Percentiles rank a stretch among this genome's conserved stretches.
phyloP scores from a whole-genome alignment of 2,888 invertebrate genomes.

The Himalopsyche anomala region DNA sequence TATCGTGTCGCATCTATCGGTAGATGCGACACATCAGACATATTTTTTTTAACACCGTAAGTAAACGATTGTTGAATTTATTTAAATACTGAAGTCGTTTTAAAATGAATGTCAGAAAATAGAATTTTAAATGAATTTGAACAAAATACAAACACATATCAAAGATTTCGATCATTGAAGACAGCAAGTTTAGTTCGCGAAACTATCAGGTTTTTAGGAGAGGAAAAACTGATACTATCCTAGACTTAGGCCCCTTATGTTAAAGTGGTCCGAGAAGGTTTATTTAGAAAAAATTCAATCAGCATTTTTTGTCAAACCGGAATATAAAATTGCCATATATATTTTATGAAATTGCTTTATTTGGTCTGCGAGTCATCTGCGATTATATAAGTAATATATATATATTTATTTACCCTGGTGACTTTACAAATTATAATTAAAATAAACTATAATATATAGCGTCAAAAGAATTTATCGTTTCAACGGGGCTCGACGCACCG shows the following conservation, averaged over 20 bases:
- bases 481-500: background rate
- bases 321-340: no score
- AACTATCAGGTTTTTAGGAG: no score
- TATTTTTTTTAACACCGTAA: background rate
- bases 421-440: background rate
- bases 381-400: background rate
- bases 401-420: conserved; percentile 32
- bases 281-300: no score
- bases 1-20: background rate
- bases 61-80: background rate
- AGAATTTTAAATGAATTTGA: background rate
- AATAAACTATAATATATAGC: no score
- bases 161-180: background rate
- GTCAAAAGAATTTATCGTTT: no score
- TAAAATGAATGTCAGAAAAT: background rate
- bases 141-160: background rate
- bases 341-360: background rate
- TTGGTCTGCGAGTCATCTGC: background rate
- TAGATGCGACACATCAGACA: background rate
- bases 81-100: background rate
- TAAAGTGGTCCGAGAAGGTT: no score
- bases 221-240: no score
- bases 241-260: no score
- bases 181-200: no score
- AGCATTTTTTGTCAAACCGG: no score